phyloP scores from a whole-genome alignment of 2,888 invertebrate species.

The Cerceris ruficornis region DNA sequence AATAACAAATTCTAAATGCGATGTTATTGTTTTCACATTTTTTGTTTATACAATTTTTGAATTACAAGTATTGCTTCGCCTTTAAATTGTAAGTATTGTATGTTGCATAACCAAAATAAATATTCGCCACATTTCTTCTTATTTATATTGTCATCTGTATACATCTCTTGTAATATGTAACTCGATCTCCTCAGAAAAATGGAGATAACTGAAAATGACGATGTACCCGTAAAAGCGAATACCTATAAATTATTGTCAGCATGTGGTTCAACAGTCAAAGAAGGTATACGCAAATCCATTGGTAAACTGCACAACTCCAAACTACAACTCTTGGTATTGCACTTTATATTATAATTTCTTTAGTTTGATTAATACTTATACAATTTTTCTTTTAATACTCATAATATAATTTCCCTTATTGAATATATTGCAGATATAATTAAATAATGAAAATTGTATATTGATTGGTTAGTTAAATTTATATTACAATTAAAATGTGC shows the following conservation, averaged over 20 bases:
- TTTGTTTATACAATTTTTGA: not conserved
- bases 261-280: slow-evolving; percentile 25
- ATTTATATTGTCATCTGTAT: not conserved
- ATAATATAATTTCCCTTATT: not conserved
- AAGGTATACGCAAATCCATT: slow-evolving; percentile 43
- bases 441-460: slow-evolving; percentile 9
- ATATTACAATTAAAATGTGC: not conserved
- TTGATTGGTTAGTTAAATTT: slow-evolving; percentile 5
- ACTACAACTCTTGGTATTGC: slow-evolving; percentile 13
- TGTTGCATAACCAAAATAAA: not conserved
- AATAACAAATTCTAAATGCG: slow-evolving; percentile 17
- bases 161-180: not conserved
- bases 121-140: not conserved
- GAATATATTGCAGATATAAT: not conserved
- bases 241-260: slow-evolving; percentile 32
- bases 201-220: slow-evolving; percentile 40
- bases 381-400: slow-evolving; percentile 11
- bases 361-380: slow-evolving; percentile 22
- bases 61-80: not conserved
- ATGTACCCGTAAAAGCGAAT: slow-evolving; percentile 27
- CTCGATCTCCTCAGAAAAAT: slow-evolving; percentile 22
- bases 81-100: slow-evolving; percentile 1
- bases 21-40: slow-evolving; percentile 33
- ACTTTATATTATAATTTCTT: slow-evolving; percentile 32
- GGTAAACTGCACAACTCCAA: slow-evolving; percentile 31